A percentile compares a stretch with the other conserved stretches of the same genome.
phyloP scores from a whole-genome alignment of 1,140 invertebrate genomes.

The Diachasmimorpha longicaudata region DNA sequence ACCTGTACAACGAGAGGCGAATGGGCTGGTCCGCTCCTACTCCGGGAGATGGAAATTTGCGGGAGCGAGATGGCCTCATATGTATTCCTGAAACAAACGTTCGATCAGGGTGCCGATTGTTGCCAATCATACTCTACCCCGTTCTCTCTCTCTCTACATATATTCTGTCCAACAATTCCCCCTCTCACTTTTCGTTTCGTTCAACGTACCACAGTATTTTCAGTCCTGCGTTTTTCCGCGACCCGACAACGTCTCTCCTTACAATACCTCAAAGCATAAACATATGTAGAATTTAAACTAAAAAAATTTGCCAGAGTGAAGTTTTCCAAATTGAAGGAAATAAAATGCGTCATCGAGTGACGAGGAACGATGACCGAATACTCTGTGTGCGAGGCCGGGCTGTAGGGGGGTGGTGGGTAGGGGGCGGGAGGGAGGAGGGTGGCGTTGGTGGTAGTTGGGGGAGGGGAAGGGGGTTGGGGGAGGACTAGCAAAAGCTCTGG shows the following conservation, averaged over 20 bases:
- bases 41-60: not conserved
- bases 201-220: conserved; percentile 41
- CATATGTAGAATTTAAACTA: not conserved
- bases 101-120: conserved; percentile 62
- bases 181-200: conserved; percentile 23
- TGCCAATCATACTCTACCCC: conserved; percentile 61
- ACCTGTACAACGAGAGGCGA: conserved; percentile 24
- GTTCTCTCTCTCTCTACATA: conserved; percentile 44
- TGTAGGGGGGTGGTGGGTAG: no score
- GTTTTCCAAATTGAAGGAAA: not conserved
- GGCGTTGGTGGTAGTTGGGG: not conserved
- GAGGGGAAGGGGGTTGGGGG: no score
- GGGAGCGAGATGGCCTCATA: conserved; percentile 42
- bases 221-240: conserved; percentile 60
- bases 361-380: conserved; percentile 16
- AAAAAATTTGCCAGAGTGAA: not conserved
- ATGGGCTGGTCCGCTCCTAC: not conserved
- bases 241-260: conserved; percentile 40
- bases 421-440: no score
- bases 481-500: conserved; percentile 9
- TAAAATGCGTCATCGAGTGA: conserved; percentile 22
- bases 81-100: conserved; percentile 56
- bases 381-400: no score
- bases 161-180: conserved; percentile 2
- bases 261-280: not conserved